Percentiles rank a stretch among this genome's conserved stretches.
These are phyloP conservation scores for Drosophila triauraria DNA, from an alignment of 1,140 invertebrate species.

Conservation along the genomic window DNA sequence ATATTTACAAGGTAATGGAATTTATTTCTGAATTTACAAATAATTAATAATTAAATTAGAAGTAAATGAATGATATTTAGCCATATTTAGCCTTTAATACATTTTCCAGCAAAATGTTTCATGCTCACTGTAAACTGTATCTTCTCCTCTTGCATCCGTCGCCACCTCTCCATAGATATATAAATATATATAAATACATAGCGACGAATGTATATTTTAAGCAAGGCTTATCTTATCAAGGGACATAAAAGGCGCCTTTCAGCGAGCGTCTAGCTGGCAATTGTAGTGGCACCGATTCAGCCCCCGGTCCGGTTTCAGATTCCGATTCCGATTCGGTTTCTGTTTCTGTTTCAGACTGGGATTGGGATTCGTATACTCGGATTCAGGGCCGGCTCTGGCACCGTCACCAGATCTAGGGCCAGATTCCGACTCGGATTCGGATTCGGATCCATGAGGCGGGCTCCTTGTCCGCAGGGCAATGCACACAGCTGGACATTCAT, in stretches of 20 bases:
- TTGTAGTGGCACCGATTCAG: conserved; percentile 54
- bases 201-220: conserved; percentile 78
- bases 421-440: conserved; percentile 28
- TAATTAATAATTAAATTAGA: too few species aligned
- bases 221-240: conserved; percentile 81
- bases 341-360: conserved; percentile 25
- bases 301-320: conserved; percentile 13
- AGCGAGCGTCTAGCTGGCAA: conserved; percentile 67
- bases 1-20: too few species aligned
- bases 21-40: too few species aligned
- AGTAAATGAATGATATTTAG: too few species aligned
- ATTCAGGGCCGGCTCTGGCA: conserved; percentile 31
- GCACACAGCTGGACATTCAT: conserved; percentile 82
- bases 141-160: conserved; percentile 3
- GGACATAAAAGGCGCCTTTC: conserved; percentile 81
- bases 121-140: neutral
- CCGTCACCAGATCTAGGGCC: conserved; percentile 28
- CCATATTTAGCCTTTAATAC: neutral
- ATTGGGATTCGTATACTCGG: conserved; percentile 19
- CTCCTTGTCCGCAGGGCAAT: conserved; percentile 70
- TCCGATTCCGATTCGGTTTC: conserved; percentile 30
- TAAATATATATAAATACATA: conserved; percentile 25
- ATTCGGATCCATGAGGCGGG: conserved; percentile 8
- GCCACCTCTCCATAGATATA: conserved; percentile 18
- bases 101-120: neutral